A percentile compares a stretch with the other conserved stretches of the same genome.
These are phyloP conservation scores for Phyllotreta striolata DNA, from an alignment of 2,888 invertebrate genomes.

Conservation along the genomic window DNA sequence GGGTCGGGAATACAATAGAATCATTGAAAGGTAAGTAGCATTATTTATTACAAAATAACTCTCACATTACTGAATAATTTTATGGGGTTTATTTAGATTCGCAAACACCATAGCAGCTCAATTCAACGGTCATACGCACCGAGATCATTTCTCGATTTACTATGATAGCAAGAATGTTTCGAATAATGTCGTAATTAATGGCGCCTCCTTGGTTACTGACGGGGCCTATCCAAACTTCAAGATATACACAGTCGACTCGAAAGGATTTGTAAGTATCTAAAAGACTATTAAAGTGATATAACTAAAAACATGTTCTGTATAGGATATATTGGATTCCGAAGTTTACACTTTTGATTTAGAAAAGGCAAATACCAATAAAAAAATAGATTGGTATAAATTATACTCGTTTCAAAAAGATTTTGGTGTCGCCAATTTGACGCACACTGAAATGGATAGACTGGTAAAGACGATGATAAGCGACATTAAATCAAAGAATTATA, in stretches of 20 bases:
- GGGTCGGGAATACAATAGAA: constrained; percentile 72
- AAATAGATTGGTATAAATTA: constrained; percentile 71
- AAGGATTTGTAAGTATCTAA: constrained; percentile 45
- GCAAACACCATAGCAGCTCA: constrained; percentile 85
- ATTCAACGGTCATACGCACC: constrained; percentile 85
- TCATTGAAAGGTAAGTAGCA: constrained; percentile 68
- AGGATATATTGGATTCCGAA: constrained; percentile 72
- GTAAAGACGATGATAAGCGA: constrained; percentile 66
- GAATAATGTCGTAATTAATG: constrained; percentile 78
- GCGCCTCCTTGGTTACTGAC: constrained; percentile 81
- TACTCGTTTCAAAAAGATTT: constrained; percentile 77
- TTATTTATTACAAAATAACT: background rate
- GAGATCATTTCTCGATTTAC: constrained; percentile 76
- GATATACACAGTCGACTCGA: constrained; percentile 46
- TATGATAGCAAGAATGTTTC: constrained; percentile 68
- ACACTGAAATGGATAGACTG: constrained; percentile 69
- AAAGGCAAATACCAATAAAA: constrained; percentile 67
- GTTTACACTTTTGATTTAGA: constrained; percentile 81
- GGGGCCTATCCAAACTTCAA: constrained; percentile 68
- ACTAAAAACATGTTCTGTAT: constrained; percentile 17
- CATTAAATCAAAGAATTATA: constrained; percentile 55
- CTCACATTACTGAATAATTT: background rate
- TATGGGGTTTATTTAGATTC: constrained; percentile 60
- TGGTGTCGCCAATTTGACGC: constrained; percentile 68
- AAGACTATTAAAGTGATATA: too few relatives aligned